Conservation (phyloP, 2,113 vertebrate genomes). For the Phocoena phocoena region DNA sequence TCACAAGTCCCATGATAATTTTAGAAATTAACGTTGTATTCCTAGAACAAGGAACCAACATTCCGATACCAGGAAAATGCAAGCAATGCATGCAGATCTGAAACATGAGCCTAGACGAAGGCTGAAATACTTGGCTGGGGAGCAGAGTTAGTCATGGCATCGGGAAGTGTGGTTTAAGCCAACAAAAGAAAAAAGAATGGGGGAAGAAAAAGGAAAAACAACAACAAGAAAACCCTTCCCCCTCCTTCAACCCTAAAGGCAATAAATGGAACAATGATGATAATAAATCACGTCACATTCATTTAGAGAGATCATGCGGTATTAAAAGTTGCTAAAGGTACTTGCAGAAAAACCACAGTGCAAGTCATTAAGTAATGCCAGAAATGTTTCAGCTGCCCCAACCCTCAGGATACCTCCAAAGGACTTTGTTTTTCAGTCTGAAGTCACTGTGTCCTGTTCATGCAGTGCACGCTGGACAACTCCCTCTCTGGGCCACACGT, state of each 20-base stretch:
- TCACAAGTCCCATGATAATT: slow-evolving; percentile 85
- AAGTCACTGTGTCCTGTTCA: slow-evolving; percentile 63
- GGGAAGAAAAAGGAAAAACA: not conserved
- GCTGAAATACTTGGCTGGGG: slow-evolving; percentile 82
- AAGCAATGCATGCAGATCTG: slow-evolving; percentile 89
- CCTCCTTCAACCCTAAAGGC: slow-evolving; percentile 58
- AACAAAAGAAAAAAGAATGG: slow-evolving; percentile 21
- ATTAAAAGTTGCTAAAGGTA: slow-evolving; percentile 69
- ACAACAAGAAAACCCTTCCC: not conserved
- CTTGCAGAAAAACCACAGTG: slow-evolving; percentile 82
- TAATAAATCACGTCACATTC: slow-evolving; percentile 61
- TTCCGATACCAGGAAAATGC: slow-evolving; percentile 86
- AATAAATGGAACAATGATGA: slow-evolving; percentile 15
- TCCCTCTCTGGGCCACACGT: slow-evolving; percentile 74
- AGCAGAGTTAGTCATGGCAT: slow-evolving; percentile 80
- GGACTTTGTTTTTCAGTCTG: slow-evolving; percentile 70
- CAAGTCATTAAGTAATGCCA: slow-evolving; percentile 74
- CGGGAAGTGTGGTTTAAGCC: slow-evolving; percentile 78
- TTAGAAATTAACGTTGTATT: slow-evolving; percentile 85
- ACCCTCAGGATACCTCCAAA: slow-evolving; percentile 67
- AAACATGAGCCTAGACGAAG: slow-evolving; percentile 87
- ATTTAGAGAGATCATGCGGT: slow-evolving; percentile 67
- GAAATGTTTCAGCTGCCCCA: slow-evolving; percentile 74
- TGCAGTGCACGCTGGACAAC: slow-evolving; percentile 41
- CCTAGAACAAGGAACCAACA: slow-evolving; percentile 84